Evolutionary conservation across 1,140 invertebrate genomes (phyloP), one percentile per base, ranked within the genome.

Genomic region (Venturia canescens): DNA sequence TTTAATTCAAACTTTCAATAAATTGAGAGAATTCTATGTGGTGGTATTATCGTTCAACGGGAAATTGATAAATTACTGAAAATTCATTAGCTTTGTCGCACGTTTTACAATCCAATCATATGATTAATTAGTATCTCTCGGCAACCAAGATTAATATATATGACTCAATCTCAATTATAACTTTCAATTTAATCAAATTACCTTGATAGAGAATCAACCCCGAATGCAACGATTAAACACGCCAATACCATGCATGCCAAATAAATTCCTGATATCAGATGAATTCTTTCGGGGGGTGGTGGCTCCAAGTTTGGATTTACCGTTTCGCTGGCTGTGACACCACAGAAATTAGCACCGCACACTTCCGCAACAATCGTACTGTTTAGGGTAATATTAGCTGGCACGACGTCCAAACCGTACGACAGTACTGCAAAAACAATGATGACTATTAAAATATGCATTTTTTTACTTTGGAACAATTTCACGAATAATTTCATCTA

Each of bases 181-280:
- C 5, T 44, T n/a, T 21, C 5, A 57, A n/a, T 16, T 53, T 53
- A n/a, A 57, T 63, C 1, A 57, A 63, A 71, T 90, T 91, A 97
- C 96, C 96, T 95, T 74, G 94, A 93, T 6, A 97, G 91, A 0
- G 96, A 95, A 89, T 98, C 97, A 0, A 99, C 94, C 34, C 96
- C 96, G 18, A 97, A 89, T 5, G 94, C 93, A n/a, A 98, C 94
- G 38, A 97, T 93, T 1, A 97, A 66, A 34, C 95, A 94, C 0
- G 97, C 97, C 0, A 93, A 80, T 0, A 96, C 89, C 92, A 98
- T 97, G 85, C 96, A 97, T 0, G 92, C 93, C 0, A 98, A 90
- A 91, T 97, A 98, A 74, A 98, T 96, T 18, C 96, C 96, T 53
- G 95, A 94, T 82, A 98, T 95, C 60, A 96, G 93, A 86, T 96